Evolutionary conservation across 1,140 invertebrate genomes (phyloP), one percentile per base, ranked within the genome.

Genomic region (Macrotrachela quadricornifera): DNA sequence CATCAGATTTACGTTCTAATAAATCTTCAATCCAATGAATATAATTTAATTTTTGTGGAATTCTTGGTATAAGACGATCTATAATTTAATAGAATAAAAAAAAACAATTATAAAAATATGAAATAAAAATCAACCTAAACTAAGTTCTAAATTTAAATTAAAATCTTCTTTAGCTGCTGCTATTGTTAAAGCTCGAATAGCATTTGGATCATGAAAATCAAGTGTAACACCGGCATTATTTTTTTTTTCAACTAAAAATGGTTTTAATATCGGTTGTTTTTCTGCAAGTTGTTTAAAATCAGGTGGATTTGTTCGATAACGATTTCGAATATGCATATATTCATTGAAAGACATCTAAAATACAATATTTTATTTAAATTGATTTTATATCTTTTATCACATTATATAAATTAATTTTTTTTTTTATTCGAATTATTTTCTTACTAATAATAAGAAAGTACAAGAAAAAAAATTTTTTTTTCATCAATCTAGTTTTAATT

Each of bases 1-100:
- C 61, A 49, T 46, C 36, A 37, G 39, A 4, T 56, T 47, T 41
- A 46, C 54, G 10, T 55, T 52, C 58, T 79, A 75, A 56, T 13
- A 79, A 65, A 72, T 96, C 90, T 71, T 96, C 85, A 46, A 95
- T 71, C 85, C 90, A 94, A 15, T 91, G 68, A 56, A 95, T 76
- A 69, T 97, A 97, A 70, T 96, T 96, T 0, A 96, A 69, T 54
- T 90, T 74, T 39, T 90, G 69, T 11, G 91, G 86, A 36, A 96
- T 69, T 4, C 86, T 86, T 10, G 91, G 91, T 56, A 95, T 79
- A 15, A 96, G 70, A 61, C 80, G 78, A 56, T 81, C 77, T 46
- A 73, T 61, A 10, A 30, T 30, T n/a, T n/a, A 8, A 30, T 2
- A 30, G 21, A 30, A 2, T 2, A 30, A 30, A 4, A 8, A 30